Evolutionary conservation across 1,140 invertebrate species (phyloP).

Genomic region (Eufriesea mexicana): DNA sequence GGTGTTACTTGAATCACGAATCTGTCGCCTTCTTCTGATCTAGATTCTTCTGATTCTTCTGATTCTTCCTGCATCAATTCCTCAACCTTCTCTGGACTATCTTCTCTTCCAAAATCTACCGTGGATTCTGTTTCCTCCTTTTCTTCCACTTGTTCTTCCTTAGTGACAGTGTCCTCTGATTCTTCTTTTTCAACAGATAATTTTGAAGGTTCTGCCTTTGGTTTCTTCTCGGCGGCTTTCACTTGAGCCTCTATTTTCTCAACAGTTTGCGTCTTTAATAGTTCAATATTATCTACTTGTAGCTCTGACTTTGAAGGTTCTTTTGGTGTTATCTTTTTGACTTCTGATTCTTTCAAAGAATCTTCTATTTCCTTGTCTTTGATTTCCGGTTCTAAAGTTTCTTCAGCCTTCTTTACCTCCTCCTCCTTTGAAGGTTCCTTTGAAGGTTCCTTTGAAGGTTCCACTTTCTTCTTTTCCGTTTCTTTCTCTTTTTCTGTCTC

Average conservation of each 20-base stretch:
- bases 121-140: background rate
- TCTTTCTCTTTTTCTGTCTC: no score
- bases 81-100: background rate
- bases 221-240: background rate
- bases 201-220: background rate
- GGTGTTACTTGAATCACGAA: constrained; percentile 82
- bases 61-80: background rate
- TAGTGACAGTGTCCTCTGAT: background rate
- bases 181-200: background rate
- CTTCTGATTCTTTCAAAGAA: background rate
- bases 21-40: background rate
- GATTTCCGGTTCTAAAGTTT: no score
- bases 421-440: no score
- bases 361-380: background rate
- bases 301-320: background rate
- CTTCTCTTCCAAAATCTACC: background rate
- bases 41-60: background rate
- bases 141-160: no score
- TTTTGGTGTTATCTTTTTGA: background rate
- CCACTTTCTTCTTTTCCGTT: background rate
- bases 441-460: background rate
- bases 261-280: background rate
- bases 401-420: no score
- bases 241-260: background rate
- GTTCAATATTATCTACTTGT: background rate